phyloP scores from a whole-genome alignment of 2,797 vertebrate species.

The Neomorphus geoffroyi region DNA sequence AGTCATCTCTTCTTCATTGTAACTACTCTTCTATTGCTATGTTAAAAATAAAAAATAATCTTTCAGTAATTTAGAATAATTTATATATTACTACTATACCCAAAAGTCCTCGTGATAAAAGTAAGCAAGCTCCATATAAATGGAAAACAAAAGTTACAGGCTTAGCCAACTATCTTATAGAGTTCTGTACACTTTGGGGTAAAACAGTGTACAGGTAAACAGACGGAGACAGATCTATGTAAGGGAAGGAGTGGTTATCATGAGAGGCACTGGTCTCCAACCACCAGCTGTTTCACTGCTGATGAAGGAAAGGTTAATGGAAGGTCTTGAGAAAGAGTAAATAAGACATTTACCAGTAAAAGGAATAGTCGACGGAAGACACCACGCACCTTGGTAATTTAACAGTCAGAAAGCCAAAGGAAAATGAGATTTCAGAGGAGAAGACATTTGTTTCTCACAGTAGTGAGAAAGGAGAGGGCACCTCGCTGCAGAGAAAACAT shows the following conservation, averaged over 20 bases:
- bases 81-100: too few relatives aligned
- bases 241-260: background rate
- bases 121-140: background rate
- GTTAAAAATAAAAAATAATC: background rate
- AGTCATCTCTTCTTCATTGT: background rate
- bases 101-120: accelerated
- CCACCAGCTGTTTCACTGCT: background rate
- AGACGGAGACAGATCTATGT: background rate
- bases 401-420: background rate
- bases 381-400: background rate
- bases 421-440: background rate
- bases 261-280: background rate
- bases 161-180: background rate
- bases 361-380: background rate
- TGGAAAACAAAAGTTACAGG: background rate
- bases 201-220: accelerated
- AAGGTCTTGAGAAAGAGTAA: background rate
- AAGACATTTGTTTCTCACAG: background rate
- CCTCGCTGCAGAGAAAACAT: background rate
- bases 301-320: background rate
- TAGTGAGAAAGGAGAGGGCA: background rate
- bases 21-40: background rate
- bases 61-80: too few relatives aligned
- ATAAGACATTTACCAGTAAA: background rate
- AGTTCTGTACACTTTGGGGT: too few relatives aligned